Evolutionary conservation across 2,797 vertebrate species (phyloP).

Genomic region (Momotus momota): DNA sequence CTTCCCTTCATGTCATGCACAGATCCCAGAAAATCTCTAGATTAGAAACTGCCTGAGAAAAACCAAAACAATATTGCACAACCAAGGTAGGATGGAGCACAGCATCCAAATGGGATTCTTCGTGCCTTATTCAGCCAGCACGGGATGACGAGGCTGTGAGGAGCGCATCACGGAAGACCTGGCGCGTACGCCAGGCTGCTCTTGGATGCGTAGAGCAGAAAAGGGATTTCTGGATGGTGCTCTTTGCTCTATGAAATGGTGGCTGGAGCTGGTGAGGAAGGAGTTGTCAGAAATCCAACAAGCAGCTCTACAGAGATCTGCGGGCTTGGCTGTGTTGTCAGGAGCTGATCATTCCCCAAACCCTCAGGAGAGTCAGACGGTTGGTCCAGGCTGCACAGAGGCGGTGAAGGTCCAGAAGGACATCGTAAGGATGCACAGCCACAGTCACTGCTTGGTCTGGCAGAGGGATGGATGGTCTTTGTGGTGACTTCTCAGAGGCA

Average conservation of each 20-base stretch:
- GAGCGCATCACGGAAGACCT: not conserved
- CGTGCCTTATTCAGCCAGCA: not conserved
- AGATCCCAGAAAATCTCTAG: constrained; percentile 72
- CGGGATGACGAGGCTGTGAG: fast-evolving
- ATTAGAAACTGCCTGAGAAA: constrained; percentile 64
- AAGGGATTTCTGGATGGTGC: not conserved
- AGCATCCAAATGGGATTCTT: not conserved
- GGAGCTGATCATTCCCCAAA: not conserved
- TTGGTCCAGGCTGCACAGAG: not conserved
- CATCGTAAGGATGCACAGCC: not conserved
- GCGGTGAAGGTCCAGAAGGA: not conserved
- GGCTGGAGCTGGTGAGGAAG: not conserved
- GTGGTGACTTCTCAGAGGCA: not conserved
- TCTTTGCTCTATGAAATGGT: not conserved
- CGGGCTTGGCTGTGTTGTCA: fast-evolving
- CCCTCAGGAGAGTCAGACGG: not conserved
- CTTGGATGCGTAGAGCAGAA: fast-evolving
- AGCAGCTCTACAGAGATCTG: not conserved
- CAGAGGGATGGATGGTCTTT: not conserved
- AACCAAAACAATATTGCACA: constrained; percentile 9
- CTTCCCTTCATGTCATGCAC: constrained; percentile 19
- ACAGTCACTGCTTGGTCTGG: not conserved
- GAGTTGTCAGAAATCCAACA: not conserved
- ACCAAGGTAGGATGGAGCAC: constrained; percentile 18
- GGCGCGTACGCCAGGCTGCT: not conserved